Evolutionary conservation across 2,113 vertebrate species (phyloP).

Genomic region (Elachura formosa): DNA sequence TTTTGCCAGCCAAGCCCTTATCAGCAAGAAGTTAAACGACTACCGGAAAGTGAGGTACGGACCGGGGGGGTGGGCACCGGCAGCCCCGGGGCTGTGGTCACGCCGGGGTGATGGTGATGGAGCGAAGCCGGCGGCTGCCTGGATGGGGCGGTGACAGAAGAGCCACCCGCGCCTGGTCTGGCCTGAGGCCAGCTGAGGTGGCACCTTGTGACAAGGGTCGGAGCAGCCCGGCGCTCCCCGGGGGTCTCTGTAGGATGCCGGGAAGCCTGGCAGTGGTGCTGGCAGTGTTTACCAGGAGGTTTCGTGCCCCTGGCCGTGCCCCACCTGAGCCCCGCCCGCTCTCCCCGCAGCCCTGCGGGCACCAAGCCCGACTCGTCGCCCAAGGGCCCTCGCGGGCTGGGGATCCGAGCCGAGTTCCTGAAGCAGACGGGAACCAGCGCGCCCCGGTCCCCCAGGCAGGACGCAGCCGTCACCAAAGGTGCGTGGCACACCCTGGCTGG

Average conservation of each 20-base stretch:
- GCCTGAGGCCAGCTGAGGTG: rapidly evolving
- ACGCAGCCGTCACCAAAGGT: conserved; percentile 80
- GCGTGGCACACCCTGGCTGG: background rate
- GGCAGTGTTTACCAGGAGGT: background rate
- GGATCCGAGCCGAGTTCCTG: conserved; percentile 85
- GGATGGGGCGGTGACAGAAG: background rate
- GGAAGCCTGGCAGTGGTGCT: rapidly evolving
- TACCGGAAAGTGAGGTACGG: conserved; percentile 87
- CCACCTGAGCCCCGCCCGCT: background rate
- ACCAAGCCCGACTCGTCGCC: conserved; percentile 91
- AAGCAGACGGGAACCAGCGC: conserved; percentile 73
- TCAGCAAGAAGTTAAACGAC: conserved; percentile 96
- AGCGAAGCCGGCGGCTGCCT: background rate
- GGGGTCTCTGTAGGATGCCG: background rate
- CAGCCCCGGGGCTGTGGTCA: background rate
- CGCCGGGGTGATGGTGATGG: background rate
- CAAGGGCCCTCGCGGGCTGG: conserved; percentile 78
- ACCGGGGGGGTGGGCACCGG: background rate
- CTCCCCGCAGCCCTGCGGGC: conserved; percentile 79
- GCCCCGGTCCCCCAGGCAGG: conserved; percentile 80
- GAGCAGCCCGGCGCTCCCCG: background rate
- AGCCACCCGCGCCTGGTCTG: rapidly evolving
- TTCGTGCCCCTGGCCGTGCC: background rate
- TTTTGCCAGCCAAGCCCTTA: conserved; percentile 92
- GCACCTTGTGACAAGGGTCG: background rate